Conservation (phyloP, 2,888 invertebrate species). For the Pyrocoelia pectoralis region DNA sequence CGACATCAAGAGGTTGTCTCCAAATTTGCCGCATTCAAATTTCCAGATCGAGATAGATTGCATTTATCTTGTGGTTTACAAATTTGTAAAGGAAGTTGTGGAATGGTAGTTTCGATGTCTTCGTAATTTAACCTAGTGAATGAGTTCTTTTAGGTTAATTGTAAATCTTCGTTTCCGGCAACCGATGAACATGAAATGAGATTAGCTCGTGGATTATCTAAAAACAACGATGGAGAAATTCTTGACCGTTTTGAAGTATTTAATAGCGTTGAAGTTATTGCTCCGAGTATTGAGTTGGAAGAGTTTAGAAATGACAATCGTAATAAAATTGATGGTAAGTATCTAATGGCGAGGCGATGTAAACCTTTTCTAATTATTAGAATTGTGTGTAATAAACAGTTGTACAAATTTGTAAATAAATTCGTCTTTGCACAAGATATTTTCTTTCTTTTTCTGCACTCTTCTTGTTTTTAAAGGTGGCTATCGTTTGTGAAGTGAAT, state of each 20-base stretch:
- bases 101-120: slow-evolving; percentile 60
- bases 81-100: slow-evolving; percentile 77
- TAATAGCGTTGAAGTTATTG: slow-evolving; percentile 81
- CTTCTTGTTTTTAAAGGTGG: too few relatives aligned
- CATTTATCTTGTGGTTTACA: slow-evolving; percentile 81
- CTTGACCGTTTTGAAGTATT: slow-evolving; percentile 77
- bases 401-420: slow-evolving; percentile 7
- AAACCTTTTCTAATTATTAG: too few relatives aligned
- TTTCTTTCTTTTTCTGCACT: too few relatives aligned
- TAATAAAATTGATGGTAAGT: slow-evolving; percentile 24
- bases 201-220: slow-evolving; percentile 56
- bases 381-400: too few relatives aligned
- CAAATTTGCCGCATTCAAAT: slow-evolving; percentile 83
- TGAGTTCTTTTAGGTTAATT: slow-evolving; percentile 56
- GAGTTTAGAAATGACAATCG: slow-evolving; percentile 48
- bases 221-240: slow-evolving; percentile 66
- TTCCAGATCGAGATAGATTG: slow-evolving; percentile 79
- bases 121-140: slow-evolving; percentile 4
- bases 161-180: slow-evolving; percentile 47
- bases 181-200: slow-evolving; percentile 50
- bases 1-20: slow-evolving; percentile 61
- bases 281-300: slow-evolving; percentile 79
- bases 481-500: too few relatives aligned
- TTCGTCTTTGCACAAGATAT: neutral
- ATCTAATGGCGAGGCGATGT: neutral